Conservation (phyloP, 2,113 vertebrate species). For the Pseudolaguvia tuberculata region DNA sequence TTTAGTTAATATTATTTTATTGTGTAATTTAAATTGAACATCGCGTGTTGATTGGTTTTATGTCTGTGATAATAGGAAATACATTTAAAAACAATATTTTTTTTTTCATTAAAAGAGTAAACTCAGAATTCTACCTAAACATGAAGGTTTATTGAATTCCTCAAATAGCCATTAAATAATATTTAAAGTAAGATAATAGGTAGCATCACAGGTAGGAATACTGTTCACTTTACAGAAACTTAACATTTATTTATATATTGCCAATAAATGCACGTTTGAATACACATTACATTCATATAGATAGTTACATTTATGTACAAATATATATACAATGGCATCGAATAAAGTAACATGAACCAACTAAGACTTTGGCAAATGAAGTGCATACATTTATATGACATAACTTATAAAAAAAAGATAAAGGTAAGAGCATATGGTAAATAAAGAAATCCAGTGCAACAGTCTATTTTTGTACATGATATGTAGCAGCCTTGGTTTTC, state of each 20-base stretch:
- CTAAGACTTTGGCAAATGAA: conserved; percentile 72
- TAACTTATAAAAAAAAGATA: conserved; percentile 67
- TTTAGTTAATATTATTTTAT: neutral
- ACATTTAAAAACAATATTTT: too few species aligned
- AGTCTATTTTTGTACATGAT: conserved; percentile 57
- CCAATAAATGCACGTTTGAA: conserved; percentile 69
- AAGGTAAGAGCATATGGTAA: conserved; percentile 49
- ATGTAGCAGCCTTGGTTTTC: conserved; percentile 65
- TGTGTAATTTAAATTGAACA: neutral
- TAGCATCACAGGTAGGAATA: conserved; percentile 75
- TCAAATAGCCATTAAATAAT: conserved; percentile 70
- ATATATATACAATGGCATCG: conserved; percentile 66
- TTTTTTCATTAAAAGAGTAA: neutral
- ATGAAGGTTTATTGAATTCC: conserved; percentile 33
- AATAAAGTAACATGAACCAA: conserved; percentile 54
- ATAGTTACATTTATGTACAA: conserved; percentile 68
- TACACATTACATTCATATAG: conserved; percentile 71
- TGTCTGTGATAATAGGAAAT: neutral
- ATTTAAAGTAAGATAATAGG: conserved; percentile 65
- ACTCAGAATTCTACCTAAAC: conserved; percentile 21
- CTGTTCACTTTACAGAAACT: conserved; percentile 63
- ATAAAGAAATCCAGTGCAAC: conserved; percentile 71
- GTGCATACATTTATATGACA: conserved; percentile 64
- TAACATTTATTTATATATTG: conserved; percentile 60
- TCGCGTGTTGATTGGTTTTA: neutral